Conservation (phyloP, 1,140 invertebrate species). For the Drosophila ironensis region DNA sequence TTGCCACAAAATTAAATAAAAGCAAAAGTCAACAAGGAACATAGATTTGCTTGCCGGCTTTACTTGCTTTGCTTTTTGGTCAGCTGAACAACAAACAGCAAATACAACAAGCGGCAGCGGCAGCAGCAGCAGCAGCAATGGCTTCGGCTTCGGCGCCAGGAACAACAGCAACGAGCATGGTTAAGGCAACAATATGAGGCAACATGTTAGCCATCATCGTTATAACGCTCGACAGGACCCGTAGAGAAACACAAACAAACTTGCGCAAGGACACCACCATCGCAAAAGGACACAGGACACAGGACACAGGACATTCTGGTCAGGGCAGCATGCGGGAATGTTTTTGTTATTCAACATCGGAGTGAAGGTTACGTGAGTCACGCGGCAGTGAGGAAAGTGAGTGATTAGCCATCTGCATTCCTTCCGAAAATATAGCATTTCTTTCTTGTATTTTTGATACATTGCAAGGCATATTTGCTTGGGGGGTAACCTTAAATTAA, state of each 20-base stretch:
- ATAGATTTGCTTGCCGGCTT: constrained; percentile 72
- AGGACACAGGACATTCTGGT: constrained; percentile 20
- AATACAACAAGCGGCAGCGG: too few species aligned
- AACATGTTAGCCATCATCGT: constrained; percentile 75
- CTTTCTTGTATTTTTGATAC: too few species aligned
- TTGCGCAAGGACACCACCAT: too few species aligned
- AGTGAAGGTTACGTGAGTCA: constrained; percentile 35
- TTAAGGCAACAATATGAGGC: constrained; percentile 23
- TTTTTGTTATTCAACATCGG: constrained; percentile 22
- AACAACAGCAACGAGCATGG: constrained; percentile 12
- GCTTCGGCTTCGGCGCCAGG: neutral
- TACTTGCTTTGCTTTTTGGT: constrained; percentile 65
- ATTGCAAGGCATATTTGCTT: too few species aligned
- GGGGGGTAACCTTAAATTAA: too few species aligned
- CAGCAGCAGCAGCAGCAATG: constrained; percentile 11
- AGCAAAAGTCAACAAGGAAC: constrained; percentile 78
- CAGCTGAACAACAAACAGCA: constrained; percentile 68
- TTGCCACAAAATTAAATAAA: constrained; percentile 80
- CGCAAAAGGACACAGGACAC: constrained; percentile 18
- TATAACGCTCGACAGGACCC: constrained; percentile 59
- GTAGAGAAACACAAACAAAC: constrained; percentile 31
- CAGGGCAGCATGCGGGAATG: constrained; percentile 12
- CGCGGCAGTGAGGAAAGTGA: too few species aligned
- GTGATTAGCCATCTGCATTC: too few species aligned
- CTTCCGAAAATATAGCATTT: too few species aligned